Conservation (phyloP, 2,888 invertebrate species). For the Unio pictorum region DNA sequence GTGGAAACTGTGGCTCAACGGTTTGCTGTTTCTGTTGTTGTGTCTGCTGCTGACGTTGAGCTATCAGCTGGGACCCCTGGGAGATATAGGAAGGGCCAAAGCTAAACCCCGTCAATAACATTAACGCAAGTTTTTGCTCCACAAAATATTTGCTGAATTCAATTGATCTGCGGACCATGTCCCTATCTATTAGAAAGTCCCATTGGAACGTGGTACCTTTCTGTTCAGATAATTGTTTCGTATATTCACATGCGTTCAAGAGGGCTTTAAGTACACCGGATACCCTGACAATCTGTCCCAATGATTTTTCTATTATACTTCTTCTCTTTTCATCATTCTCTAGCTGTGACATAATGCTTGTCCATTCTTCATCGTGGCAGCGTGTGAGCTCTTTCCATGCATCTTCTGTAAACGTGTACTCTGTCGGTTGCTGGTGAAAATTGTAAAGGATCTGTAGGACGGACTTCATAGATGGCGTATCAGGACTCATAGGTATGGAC, state of each 20-base stretch:
- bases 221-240: conserved; percentile 8
- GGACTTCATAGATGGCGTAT: conserved; percentile 12
- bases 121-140: conserved; percentile 40
- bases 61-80: conserved; percentile 1
- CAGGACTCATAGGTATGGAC: conserved; percentile 3
- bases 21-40: conserved; percentile 1
- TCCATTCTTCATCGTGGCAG: conserved; percentile 39
- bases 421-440: conserved; percentile 18
- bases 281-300: conserved; percentile 38
- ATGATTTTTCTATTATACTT: conserved; percentile 29
- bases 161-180: conserved; percentile 23
- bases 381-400: conserved; percentile 34
- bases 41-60: conserved; percentile 2
- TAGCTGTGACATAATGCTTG: conserved; percentile 31
- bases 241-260: conserved; percentile 14
- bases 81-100: conserved; percentile 8
- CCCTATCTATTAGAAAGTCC: conserved; percentile 18
- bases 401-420: conserved; percentile 27
- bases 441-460: conserved; percentile 24
- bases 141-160: conserved; percentile 37
- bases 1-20: conserved; percentile 4
- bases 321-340: conserved; percentile 30
- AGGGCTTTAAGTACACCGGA: conserved; percentile 37
- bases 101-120: conserved; percentile 29
- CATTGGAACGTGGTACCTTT: conserved; percentile 1